These are phyloP conservation scores for Thripadectes ignobilis DNA, from an alignment of 2,797 vertebrate species.

Conservation along the genomic window DNA sequence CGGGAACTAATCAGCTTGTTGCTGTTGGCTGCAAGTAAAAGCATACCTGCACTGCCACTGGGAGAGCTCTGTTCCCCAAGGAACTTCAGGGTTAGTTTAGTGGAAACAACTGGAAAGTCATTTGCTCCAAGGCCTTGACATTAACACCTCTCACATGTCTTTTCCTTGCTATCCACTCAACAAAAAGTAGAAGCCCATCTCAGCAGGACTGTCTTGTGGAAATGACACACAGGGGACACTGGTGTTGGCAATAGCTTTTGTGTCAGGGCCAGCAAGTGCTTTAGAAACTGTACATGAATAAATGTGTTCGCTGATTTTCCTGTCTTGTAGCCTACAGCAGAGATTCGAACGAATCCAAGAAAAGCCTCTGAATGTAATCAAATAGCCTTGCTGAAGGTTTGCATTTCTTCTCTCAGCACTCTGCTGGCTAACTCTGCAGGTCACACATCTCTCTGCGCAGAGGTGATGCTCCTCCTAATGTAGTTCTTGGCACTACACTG, in stretches of 20 bases:
- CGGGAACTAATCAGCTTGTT: background rate
- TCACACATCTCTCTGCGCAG: background rate
- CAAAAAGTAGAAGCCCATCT: background rate
- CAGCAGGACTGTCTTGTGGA: constrained; percentile 4
- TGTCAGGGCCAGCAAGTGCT: background rate
- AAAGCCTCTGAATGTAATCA: constrained; percentile 22
- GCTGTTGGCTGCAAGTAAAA: background rate
- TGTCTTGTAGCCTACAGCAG: background rate
- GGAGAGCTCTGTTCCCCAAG: background rate
- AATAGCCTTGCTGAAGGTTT: constrained; percentile 16
- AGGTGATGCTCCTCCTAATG: constrained; percentile 9
- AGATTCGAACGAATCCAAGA: background rate
- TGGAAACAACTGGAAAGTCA: constrained; percentile 7
- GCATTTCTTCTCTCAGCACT: background rate
- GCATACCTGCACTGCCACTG: background rate
- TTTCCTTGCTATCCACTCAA: background rate
- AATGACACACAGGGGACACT: background rate
- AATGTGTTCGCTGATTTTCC: background rate
- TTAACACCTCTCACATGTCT: background rate
- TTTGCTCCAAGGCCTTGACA: background rate
- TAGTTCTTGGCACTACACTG: constrained; percentile 21
- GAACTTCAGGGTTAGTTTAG: background rate
- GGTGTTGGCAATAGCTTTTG: background rate
- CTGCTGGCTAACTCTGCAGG: background rate
- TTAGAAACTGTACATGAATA: background rate